Evolutionary conservation across 2,797 vertebrate species (phyloP).

Genomic region (Enteromius thamalakanensis): DNA sequence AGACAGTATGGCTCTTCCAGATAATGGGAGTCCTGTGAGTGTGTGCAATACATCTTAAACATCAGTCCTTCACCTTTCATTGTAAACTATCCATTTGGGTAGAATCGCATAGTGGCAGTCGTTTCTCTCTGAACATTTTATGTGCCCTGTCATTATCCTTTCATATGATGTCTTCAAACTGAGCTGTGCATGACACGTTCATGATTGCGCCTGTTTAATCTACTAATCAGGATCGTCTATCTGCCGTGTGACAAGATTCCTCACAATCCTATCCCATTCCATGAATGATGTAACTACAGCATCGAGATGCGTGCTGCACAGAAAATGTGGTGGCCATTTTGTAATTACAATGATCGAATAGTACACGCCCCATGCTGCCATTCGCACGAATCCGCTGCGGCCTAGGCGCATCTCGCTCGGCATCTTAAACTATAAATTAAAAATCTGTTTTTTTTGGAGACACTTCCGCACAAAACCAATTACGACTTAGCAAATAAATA

Average conservation of each 20-base stretch:
- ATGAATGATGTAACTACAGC: slow-evolving; percentile 35
- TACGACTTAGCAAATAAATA: slow-evolving; percentile 60
- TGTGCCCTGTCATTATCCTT: not conserved
- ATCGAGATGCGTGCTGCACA: not conserved
- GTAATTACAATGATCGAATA: slow-evolving; percentile 44
- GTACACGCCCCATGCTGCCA: not conserved
- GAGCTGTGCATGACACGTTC: slow-evolving; percentile 14
- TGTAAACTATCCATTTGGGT: slow-evolving; percentile 24
- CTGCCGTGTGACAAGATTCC: slow-evolving; percentile 35
- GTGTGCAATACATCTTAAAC: slow-evolving; percentile 31
- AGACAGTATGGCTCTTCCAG: slow-evolving; percentile 18
- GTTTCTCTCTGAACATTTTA: slow-evolving; percentile 11
- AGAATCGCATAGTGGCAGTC: slow-evolving; percentile 2
- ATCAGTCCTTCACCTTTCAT: slow-evolving; percentile 28
- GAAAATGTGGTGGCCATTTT: not conserved
- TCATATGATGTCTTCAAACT: slow-evolving; percentile 37
- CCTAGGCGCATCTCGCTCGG: slow-evolving; percentile 26
- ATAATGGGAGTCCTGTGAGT: slow-evolving; percentile 20
- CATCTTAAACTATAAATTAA: slow-evolving; percentile 59
- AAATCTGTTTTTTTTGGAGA: slow-evolving; percentile 53
- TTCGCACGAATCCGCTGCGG: not conserved
- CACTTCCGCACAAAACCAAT: slow-evolving; percentile 58
- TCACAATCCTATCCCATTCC: slow-evolving; percentile 21
- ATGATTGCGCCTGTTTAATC: slow-evolving; percentile 40
- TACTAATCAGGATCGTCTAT: slow-evolving; percentile 36